phyloP scores from a whole-genome alignment of 2,797 vertebrate species.

The Semaprochilodus insignis region DNA sequence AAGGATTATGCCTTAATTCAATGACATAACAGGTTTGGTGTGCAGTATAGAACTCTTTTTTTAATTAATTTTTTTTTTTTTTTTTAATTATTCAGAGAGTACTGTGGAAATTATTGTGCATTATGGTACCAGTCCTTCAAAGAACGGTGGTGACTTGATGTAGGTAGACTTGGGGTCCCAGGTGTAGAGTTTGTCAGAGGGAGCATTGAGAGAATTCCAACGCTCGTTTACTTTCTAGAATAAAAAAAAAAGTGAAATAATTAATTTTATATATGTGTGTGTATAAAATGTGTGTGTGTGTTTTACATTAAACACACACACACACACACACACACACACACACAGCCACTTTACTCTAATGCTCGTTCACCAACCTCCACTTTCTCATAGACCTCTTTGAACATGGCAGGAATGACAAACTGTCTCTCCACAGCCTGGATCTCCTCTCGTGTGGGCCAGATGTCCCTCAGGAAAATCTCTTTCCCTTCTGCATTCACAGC shows the following conservation, averaged over 20 bases:
- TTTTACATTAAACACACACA: too few relatives aligned
- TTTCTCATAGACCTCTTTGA: conserved; percentile 97
- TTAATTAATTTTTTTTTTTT: too few relatives aligned
- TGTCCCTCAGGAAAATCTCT: conserved; percentile 89
- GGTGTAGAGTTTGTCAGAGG: conserved; percentile 89
- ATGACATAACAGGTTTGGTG: neutral
- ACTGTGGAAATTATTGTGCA: neutral
- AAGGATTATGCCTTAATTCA: neutral
- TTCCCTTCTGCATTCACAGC: conserved; percentile 84
- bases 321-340: too few relatives aligned
- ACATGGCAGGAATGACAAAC: conserved; percentile 96
- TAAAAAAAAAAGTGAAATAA: neutral
- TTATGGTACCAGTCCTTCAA: conserved; percentile 87
- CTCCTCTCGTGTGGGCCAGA: conserved; percentile 95
- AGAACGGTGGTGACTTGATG: conserved; percentile 97
- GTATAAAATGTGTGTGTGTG: too few relatives aligned
- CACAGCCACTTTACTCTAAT: neutral
- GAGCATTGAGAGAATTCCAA: conserved; percentile 90
- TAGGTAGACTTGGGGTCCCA: conserved; percentile 97
- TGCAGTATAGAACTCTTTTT: neutral
- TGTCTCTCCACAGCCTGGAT: conserved; percentile 90
- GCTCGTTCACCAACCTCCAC: conserved; percentile 84
- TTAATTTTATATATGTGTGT: too few relatives aligned
- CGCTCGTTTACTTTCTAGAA: conserved; percentile 90
- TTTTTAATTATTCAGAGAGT: neutral